A percentile compares a stretch with the other conserved stretches of the same genome.
Conservation (phyloP, 1,140 invertebrate genomes). For the Andricus grossulariae region DNA sequence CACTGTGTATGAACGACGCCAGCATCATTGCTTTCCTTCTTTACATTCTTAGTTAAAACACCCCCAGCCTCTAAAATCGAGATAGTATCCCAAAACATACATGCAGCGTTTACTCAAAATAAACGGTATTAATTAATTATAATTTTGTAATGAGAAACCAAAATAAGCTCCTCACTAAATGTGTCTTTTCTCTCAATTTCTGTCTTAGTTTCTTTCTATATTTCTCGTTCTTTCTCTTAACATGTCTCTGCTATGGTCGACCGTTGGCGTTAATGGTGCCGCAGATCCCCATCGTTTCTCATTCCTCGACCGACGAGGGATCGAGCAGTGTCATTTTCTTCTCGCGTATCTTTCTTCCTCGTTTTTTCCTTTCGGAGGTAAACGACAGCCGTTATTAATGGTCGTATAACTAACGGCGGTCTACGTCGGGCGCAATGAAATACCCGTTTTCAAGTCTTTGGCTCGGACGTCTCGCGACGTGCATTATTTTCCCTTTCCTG, state of each 20-base stretch:
- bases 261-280: slow-evolving; percentile 35
- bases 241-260: slow-evolving; percentile 23
- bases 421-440: slow-evolving; percentile 38
- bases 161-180: background rate
- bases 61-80: background rate
- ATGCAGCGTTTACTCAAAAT: background rate
- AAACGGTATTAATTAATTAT: background rate
- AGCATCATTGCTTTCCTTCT: slow-evolving; percentile 3
- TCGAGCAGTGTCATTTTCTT: slow-evolving; percentile 52
- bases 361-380: slow-evolving; percentile 40
- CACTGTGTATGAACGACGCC: slow-evolving; percentile 16
- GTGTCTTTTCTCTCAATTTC: background rate
- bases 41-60: background rate
- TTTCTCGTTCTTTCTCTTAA: slow-evolving; percentile 3
- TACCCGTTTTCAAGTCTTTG: slow-evolving; percentile 35
- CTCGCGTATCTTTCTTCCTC: slow-evolving; percentile 42
- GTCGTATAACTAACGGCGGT: slow-evolving; percentile 42
- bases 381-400: slow-evolving; percentile 49
- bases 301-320: slow-evolving; percentile 42
- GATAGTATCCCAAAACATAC: background rate
- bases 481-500: background rate
- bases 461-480: background rate
- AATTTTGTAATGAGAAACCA: background rate
- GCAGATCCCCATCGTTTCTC: slow-evolving; percentile 41
- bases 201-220: slow-evolving; percentile 2